Conservation (phyloP, 2,113 vertebrate genomes). For the Calidris pygmaea region DNA sequence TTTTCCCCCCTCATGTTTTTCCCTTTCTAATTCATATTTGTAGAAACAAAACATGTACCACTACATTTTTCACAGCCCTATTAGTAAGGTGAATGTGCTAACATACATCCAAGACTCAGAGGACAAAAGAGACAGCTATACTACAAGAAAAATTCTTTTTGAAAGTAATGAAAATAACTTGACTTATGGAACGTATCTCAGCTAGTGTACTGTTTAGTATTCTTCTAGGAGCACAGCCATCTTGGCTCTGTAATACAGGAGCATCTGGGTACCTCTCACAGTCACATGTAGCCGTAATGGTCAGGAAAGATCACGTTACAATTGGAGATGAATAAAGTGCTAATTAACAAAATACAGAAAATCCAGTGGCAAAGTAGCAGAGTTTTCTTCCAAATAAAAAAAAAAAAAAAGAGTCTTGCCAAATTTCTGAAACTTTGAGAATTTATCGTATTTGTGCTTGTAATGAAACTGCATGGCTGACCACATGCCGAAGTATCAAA, state of each 20-base stretch:
- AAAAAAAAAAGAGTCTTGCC: background rate
- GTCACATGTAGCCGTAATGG: background rate
- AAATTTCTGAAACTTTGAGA: background rate
- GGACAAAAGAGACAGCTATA: background rate
- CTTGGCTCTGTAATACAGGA: background rate
- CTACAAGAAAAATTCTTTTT: background rate
- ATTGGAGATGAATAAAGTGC: background rate
- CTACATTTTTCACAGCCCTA: background rate
- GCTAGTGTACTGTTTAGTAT: background rate
- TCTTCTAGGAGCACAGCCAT: background rate
- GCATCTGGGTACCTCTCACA: background rate
- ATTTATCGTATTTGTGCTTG: background rate
- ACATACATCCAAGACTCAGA: background rate
- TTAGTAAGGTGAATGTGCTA: accelerated
- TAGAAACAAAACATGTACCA: background rate
- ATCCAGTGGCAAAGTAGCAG: background rate
- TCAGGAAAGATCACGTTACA: background rate
- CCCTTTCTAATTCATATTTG: background rate
- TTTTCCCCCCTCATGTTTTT: background rate
- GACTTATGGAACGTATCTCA: background rate
- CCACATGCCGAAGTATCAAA: background rate
- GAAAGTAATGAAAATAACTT: background rate
- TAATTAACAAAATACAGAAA: background rate
- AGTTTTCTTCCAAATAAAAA: background rate
- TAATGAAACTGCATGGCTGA: background rate